These are phyloP conservation scores for Portevinia maculata DNA, from an alignment of 2,888 invertebrate genomes.

Conservation along the genomic window DNA sequence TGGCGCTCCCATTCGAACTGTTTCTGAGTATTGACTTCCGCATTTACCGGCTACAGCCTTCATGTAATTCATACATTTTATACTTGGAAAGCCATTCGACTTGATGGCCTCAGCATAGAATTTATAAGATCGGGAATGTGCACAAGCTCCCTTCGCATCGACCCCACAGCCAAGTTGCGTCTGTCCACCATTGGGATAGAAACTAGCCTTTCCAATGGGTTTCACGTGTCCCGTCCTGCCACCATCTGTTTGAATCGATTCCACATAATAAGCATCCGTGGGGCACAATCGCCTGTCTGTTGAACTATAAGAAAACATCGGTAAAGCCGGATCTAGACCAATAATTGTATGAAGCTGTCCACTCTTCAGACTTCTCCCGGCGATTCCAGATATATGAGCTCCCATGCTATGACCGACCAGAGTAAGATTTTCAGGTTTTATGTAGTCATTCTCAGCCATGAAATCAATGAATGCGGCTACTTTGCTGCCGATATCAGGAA, in stretches of 20 bases:
- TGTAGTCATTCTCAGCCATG: constrained; percentile 83
- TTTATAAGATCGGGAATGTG: constrained; percentile 82
- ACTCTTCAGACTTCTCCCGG: constrained; percentile 84
- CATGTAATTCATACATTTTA: constrained; percentile 76
- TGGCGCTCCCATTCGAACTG: constrained; percentile 78
- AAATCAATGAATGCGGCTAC: constrained; percentile 79
- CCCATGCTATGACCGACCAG: constrained; percentile 85
- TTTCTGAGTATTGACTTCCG: constrained; percentile 35
- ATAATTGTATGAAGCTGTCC: constrained; percentile 85
- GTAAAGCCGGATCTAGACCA: constrained; percentile 81
- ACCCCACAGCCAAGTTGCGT: constrained; percentile 84
- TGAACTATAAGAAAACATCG: constrained; percentile 77
- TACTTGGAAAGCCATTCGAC: constrained; percentile 77
- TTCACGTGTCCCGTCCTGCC: constrained; percentile 78
- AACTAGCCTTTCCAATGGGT: constrained; percentile 83
- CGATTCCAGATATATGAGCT: constrained; percentile 85
- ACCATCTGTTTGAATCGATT: constrained; percentile 80
- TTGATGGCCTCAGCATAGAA: constrained; percentile 83
- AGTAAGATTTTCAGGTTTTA: constrained; percentile 83
- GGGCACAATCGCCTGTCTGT: constrained; percentile 76
- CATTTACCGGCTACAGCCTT: constrained; percentile 78
- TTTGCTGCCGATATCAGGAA: constrained; percentile 77
- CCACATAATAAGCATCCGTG: constrained; percentile 80
- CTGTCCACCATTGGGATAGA: constrained; percentile 84
- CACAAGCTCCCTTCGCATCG: constrained; percentile 81